Base-by-base conservation (phyloP, 2,797 vertebrate genomes). In the Cossypha caffra region DNA sequence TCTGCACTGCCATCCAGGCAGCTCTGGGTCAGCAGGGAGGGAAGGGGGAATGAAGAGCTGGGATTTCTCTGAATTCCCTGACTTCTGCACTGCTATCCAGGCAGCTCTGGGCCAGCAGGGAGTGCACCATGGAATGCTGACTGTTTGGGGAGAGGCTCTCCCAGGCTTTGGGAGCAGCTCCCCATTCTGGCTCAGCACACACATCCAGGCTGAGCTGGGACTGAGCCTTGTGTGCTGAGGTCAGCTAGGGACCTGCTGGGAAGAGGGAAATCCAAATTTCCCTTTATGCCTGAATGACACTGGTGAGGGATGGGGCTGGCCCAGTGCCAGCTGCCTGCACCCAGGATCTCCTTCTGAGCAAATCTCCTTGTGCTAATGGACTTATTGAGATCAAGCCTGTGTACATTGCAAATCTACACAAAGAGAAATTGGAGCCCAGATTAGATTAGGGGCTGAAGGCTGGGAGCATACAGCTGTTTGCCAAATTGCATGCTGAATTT, bases 371-470 rank as follows among this genome's bases (percentile, higher is more conserved):
- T 90, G 74, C 71, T 92, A 89, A 93, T 92, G 88, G 86, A 63
- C 42, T 87, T 71, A 61, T 71, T 95, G 69, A 90, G 4, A 48
- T 86, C 80, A 43, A 88, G 66, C 51, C 83, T 59, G 59, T 78
- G 73, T 66, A 47, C 1, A 2, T 33, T 79, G 64, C 71, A 72
- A 35, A 88, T 85, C 90, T 63, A 29, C 83, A 94, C 77, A 90
- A 72, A 73, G 92, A 94, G 92, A 91, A 94, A 93, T 94, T 76
- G 89, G 38, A 66, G 45, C 52, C 52, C 77, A 58, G 92, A 90
- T 94, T 89, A 92, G 95, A 93, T 96, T 74, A 94, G 80, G 50
- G 1, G 20, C 88, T 76, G 58, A 79, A 91, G 83, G 80, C 86
- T 90, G 72, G 45, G 76, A 94, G 68, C 0, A 0, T 62, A 29